A percentile compares a stretch with the other conserved stretches of the same genome.
These are phyloP conservation scores for Centropyge bicolor DNA, from an alignment of 2,797 vertebrate genomes.

Conservation along the genomic window DNA sequence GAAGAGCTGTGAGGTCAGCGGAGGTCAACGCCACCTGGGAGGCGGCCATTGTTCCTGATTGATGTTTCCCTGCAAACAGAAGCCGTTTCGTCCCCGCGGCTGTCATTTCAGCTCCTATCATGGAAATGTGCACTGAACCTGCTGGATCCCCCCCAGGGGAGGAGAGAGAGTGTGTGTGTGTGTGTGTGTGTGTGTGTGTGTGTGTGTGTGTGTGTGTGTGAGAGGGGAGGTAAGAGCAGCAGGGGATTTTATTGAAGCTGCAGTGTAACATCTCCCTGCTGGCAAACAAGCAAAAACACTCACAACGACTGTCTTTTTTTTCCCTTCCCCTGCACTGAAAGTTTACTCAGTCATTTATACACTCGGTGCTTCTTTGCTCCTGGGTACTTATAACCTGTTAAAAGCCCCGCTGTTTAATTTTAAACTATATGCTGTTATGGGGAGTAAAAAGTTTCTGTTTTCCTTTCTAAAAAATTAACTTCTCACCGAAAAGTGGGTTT, in stretches of 20 bases:
- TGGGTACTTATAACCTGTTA: neutral
- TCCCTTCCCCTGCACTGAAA: neutral
- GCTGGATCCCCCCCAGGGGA: conserved; percentile 24
- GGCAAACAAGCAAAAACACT: conserved; percentile 47
- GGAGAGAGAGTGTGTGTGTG: conserved; percentile 14
- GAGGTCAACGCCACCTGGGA: conserved; percentile 63
- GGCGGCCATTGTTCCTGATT: conserved; percentile 52
- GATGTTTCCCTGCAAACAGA: conserved; percentile 69
- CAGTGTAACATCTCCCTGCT: conserved; percentile 47
- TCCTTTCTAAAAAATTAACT: neutral
- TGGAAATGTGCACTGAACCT: conserved; percentile 63
- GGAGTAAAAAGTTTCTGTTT: conserved; percentile 1
- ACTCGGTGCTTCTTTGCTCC: neutral
- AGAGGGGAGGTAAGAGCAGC: neutral
- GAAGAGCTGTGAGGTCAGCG: conserved; percentile 39
- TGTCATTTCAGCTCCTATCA: conserved; percentile 67
- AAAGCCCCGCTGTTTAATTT: conserved; percentile 17
- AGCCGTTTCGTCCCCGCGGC: conserved; percentile 52
- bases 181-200: conserved; percentile 28
- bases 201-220: conserved; percentile 8
- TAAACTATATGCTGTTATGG: neutral
- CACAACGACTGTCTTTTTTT: neutral
- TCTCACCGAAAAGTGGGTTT: conserved; percentile 4
- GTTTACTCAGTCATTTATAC: neutral
- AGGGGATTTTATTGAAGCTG: conserved; percentile 27